Conservation (phyloP, 2,888 invertebrate species). For the Teinopalpus imperialis region DNA sequence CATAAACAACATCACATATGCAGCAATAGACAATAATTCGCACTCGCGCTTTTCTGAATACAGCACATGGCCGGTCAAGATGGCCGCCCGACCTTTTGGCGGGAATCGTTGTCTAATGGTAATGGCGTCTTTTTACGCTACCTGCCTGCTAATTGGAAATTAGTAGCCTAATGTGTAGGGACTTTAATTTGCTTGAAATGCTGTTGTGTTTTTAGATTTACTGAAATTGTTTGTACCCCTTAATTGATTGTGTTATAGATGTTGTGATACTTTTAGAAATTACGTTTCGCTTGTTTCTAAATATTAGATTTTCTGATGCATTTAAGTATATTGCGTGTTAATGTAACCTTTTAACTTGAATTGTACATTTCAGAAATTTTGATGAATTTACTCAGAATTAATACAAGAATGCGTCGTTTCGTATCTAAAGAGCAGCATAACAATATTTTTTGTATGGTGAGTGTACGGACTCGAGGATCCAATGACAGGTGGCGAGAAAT, state of each 20-base stretch:
- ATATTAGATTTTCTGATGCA: too few relatives aligned
- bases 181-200: constrained; percentile 63
- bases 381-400: too few relatives aligned
- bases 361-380: too few relatives aligned
- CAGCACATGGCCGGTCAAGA: constrained; percentile 52
- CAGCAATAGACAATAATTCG: constrained; percentile 75
- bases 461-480: too few relatives aligned
- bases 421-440: too few relatives aligned
- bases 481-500: too few relatives aligned
- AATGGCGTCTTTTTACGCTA: constrained; percentile 79
- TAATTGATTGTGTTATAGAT: constrained; percentile 42
- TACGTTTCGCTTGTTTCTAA: too few relatives aligned
- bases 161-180: constrained; percentile 76
- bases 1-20: constrained; percentile 80
- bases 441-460: too few relatives aligned
- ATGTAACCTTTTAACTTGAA: too few relatives aligned
- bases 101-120: constrained; percentile 62
- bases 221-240: constrained; percentile 60
- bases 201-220: constrained; percentile 69
- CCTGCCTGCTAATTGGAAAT: constrained; percentile 80
- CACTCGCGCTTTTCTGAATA: constrained; percentile 72
- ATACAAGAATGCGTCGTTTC: too few relatives aligned
- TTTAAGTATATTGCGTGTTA: too few relatives aligned
- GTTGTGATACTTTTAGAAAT: neutral
- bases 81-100: constrained; percentile 68